Base-by-base conservation (phyloP, 2,888 invertebrate genomes). In the Elysia crispata region DNA sequence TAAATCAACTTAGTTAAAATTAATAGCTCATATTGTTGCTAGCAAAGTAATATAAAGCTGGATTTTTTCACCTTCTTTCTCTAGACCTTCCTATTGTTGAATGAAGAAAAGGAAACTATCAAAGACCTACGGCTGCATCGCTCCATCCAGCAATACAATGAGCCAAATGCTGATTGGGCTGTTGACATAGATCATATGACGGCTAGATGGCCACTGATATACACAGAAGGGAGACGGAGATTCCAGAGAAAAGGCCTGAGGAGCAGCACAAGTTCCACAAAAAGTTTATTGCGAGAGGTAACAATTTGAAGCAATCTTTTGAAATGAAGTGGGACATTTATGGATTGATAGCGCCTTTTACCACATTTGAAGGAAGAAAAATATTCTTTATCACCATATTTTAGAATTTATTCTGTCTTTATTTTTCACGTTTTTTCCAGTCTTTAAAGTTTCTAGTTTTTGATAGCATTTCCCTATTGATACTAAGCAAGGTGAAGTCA, bases 181-280 rank as follows among this genome's bases (percentile, higher is more conserved):
- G 57, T 85, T 13, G 82, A 82, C 33, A 79, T 85, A 41, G 81
- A 81, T 75, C 79, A 83, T 66, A 82, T 85, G 85, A 84, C 85
- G 13, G 85, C 85, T 30, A 60, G 83, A 18, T 85, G 85, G 85
- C 82, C 81, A 30, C 60, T 79, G 18, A 81, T 83, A 1, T 80
- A 83, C 66, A 79, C 79, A 33, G 80, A 76, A 30, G 82, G 79
- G 13, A 70, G 75, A 30, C 81, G 81, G n/a, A 76, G 79, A 33
- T 77, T 79, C 74, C 81, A 79, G 49, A 83, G 79, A 75, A 82
- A 80, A 54, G 73, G 80, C n/a, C 73, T 70, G n/a, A 80, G 83
- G 66, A 79, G 80, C 67, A 81, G 82, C 69, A 83, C 85, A 74
- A 82, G 83, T 60, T 82, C 83, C 20, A 82, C 79, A 15, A 83